A percentile compares a stretch with the other conserved stretches of the same genome.
phyloP scores from a whole-genome alignment of 2,888 invertebrate species.

The Apodemia duryi region DNA sequence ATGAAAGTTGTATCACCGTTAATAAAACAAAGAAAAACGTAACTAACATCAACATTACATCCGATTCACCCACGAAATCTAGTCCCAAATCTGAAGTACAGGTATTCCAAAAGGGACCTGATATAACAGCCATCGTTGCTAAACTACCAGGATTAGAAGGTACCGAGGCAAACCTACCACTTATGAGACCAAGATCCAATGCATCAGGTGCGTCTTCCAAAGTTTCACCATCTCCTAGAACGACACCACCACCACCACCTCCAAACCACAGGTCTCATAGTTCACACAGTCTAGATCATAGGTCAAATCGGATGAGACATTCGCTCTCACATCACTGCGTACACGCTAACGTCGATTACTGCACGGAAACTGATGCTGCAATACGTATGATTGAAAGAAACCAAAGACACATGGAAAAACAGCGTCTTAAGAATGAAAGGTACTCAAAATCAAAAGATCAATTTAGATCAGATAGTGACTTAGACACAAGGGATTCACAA shows the following conservation, averaged over 20 bases:
- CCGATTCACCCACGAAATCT: conserved; percentile 67
- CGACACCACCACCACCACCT: conserved; percentile 46
- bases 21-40: conserved; percentile 82
- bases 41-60: conserved; percentile 85
- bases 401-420: conserved; percentile 79
- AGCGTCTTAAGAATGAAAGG: conserved; percentile 67
- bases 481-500: conserved; percentile 50
- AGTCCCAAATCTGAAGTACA: conserved; percentile 77
- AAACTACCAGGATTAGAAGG: conserved; percentile 80
- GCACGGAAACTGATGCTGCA: conserved; percentile 79
- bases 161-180: conserved; percentile 57
- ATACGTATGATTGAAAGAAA: conserved; percentile 79
- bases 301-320: conserved; percentile 60
- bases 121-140: conserved; percentile 86
- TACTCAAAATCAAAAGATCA: conserved; percentile 57
- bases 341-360: conserved; percentile 71
- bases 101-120: conserved; percentile 89
- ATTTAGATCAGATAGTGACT: conserved; percentile 62
- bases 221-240: conserved; percentile 58
- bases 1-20: conserved; percentile 70
- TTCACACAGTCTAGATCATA: conserved; percentile 69
- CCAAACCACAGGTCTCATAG: conserved; percentile 63
- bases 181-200: conserved; percentile 74
- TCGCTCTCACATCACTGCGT: conserved; percentile 71
- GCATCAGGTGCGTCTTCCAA: conserved; percentile 80